phyloP scores from a whole-genome alignment of 2,888 invertebrate species.

The Labia minor region DNA sequence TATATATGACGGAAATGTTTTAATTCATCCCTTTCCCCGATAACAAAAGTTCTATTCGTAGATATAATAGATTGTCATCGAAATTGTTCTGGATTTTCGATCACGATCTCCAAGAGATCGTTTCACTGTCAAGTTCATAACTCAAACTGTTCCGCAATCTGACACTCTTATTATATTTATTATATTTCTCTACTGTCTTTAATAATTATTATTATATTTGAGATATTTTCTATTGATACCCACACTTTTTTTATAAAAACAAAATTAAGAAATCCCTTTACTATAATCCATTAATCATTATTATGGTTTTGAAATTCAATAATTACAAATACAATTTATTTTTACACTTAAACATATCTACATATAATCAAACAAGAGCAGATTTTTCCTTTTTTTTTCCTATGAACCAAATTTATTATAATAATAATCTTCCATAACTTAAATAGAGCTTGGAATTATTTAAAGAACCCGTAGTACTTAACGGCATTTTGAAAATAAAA shows the following conservation, averaged over 20 bases:
- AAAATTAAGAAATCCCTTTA: neutral
- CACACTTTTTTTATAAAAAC: neutral
- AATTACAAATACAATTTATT: neutral
- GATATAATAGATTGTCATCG: conserved; percentile 13
- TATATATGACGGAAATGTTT: no score
- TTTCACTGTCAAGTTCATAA: conserved; percentile 1
- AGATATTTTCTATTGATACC: neutral
- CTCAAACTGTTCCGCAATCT: conserved; percentile 13
- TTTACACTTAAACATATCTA: neutral
- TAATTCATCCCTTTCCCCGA: no score
- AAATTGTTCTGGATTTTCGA: neutral
- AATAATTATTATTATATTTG: conserved; percentile 4
- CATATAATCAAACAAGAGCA: neutral
- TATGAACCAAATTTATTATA: neutral
- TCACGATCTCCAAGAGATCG: neutral
- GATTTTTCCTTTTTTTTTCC: neutral
- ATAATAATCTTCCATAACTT: neutral
- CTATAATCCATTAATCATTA: neutral
- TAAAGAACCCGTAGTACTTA: neutral
- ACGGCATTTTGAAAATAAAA: neutral
- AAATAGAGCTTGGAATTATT: neutral
- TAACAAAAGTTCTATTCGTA: neutral
- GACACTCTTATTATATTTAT: neutral
- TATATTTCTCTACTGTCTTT: neutral
- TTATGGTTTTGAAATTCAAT: neutral